These are phyloP conservation scores for Poecilia velifera DNA, from an alignment of 2,797 vertebrate genomes.

Conservation along the genomic window DNA sequence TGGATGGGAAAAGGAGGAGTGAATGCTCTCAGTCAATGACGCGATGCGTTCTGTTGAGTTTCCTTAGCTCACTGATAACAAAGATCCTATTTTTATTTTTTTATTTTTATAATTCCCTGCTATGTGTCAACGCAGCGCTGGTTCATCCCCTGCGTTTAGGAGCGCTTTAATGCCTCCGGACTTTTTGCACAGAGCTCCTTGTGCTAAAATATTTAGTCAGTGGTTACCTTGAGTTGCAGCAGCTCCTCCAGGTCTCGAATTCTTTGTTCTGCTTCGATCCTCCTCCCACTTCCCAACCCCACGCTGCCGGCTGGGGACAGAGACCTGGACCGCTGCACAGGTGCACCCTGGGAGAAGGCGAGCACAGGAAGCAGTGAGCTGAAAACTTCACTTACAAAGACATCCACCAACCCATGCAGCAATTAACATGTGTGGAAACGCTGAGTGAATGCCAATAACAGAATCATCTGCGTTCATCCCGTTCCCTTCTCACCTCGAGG, in stretches of 20 bases:
- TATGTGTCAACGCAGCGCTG: not conserved
- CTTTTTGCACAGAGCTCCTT: not conserved
- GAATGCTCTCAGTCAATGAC: no score
- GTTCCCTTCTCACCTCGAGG: slow-evolving; percentile 66
- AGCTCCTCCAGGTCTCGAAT: slow-evolving; percentile 88
- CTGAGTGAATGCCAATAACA: slow-evolving; percentile 91
- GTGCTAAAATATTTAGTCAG: slow-evolving; percentile 4
- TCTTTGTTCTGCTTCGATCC: slow-evolving; percentile 79
- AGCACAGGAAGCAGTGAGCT: slow-evolving; percentile 79
- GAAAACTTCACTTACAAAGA: slow-evolving; percentile 82
- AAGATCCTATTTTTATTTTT: not conserved
- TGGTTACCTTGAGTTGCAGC: slow-evolving; percentile 88
- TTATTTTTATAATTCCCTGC: not conserved
- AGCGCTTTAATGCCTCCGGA: not conserved
- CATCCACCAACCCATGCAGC: slow-evolving; percentile 88
- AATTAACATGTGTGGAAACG: slow-evolving; percentile 84
- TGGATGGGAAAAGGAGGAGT: not conserved
- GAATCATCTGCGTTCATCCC: slow-evolving; percentile 82
- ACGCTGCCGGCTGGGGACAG: slow-evolving; percentile 88
- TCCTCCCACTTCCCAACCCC: slow-evolving; percentile 73
- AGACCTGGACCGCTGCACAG: slow-evolving; percentile 92
- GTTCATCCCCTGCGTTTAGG: slow-evolving; percentile 1
- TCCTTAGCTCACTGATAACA: not conserved
- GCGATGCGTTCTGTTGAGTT: not conserved
- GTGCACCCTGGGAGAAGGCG: slow-evolving; percentile 85